Percentiles rank a stretch among this genome's conserved stretches.
Evolutionary conservation across 2,113 vertebrate genomes (phyloP).

Genomic region (Gallinago media): DNA sequence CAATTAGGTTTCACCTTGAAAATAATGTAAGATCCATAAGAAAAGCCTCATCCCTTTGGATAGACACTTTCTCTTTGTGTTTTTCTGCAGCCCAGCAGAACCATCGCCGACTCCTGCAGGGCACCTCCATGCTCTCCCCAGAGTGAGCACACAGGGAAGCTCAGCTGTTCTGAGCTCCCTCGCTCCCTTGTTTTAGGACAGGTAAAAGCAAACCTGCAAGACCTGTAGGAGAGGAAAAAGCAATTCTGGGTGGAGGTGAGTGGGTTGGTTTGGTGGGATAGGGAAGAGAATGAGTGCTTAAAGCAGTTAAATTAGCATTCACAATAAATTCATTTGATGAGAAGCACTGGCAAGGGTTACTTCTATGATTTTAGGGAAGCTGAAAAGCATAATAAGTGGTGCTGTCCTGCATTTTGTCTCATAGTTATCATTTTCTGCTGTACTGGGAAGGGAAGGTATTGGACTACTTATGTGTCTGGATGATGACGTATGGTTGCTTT

Average conservation of each 20-base stretch:
- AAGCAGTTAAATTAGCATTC: not conserved
- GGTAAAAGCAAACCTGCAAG: not conserved
- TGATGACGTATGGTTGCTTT: not conserved
- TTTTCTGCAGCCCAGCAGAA: not conserved
- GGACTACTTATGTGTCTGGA: not conserved
- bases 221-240: not conserved
- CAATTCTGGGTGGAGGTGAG: not conserved
- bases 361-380: not conserved
- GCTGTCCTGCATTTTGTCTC: not conserved
- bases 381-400: not conserved
- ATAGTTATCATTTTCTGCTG: not conserved
- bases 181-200: not conserved
- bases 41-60: not conserved
- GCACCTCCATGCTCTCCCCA: not conserved
- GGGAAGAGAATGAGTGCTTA: not conserved
- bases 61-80: not conserved
- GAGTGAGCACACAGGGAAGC: not conserved
- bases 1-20: not conserved
- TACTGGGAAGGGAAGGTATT: not conserved
- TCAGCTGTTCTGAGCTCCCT: not conserved
- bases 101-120: fast-evolving
- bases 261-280: not conserved
- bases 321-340: not conserved
- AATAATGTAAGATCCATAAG: not conserved
- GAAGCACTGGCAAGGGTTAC: not conserved